phyloP scores from a whole-genome alignment of 2,113 vertebrate species.

The Spea multiplicata region DNA sequence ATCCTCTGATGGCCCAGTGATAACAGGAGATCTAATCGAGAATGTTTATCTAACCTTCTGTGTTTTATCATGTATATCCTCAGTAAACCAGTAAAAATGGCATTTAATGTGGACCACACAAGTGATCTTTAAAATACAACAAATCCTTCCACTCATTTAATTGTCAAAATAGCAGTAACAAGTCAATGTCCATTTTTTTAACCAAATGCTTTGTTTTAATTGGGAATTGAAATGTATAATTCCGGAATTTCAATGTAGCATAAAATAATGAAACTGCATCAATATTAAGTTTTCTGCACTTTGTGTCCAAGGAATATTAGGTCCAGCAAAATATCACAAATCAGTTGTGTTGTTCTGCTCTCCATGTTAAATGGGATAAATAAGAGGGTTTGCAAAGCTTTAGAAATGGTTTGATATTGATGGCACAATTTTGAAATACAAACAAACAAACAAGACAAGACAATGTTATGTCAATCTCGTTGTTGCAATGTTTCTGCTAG shows the following conservation, averaged over 20 bases:
- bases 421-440: no score
- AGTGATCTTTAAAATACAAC: slow-evolving; percentile 17
- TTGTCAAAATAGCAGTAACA: slow-evolving; percentile 13
- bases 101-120: slow-evolving; percentile 25
- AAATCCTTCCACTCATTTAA: not conserved
- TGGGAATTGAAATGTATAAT: slow-evolving; percentile 11
- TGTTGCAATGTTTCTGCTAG: no score
- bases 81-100: slow-evolving; percentile 15
- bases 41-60: no score
- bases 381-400: no score
- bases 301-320: slow-evolving; percentile 8
- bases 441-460: no score
- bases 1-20: no score
- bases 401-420: no score
- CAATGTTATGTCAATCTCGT: no score
- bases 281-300: slow-evolving; percentile 7
- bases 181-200: slow-evolving; percentile 18
- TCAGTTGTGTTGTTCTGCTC: not conserved
- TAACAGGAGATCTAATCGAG: no score
- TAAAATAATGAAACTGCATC: slow-evolving; percentile 16
- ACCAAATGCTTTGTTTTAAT: slow-evolving; percentile 11
- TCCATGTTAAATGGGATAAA: not conserved
- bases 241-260: slow-evolving; percentile 22
- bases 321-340: slow-evolving; percentile 2
- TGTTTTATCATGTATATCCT: not conserved